These are phyloP conservation scores for Trichopria drosophilae DNA, from an alignment of 2,888 invertebrate genomes.

Conservation along the genomic window DNA sequence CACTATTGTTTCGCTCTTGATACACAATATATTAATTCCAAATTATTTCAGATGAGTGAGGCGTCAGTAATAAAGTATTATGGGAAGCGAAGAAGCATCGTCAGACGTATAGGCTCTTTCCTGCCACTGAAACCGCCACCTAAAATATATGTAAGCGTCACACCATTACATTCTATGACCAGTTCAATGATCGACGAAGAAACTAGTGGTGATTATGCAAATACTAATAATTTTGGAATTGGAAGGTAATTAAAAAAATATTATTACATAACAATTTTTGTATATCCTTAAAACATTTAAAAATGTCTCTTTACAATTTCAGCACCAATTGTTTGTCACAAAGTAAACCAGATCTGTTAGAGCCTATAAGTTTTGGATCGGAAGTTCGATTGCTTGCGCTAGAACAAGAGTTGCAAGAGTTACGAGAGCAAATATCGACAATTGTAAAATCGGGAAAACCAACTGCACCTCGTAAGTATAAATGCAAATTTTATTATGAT, in stretches of 20 bases:
- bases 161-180: constrained; percentile 56
- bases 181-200: constrained; percentile 56
- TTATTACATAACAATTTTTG: constrained; percentile 7
- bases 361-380: constrained; percentile 56
- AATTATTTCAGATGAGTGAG: too few species aligned
- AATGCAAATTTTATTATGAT: neutral
- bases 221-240: constrained; percentile 44
- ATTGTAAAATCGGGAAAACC: constrained; percentile 52
- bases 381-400: constrained; percentile 55
- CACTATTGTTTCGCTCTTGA: too few species aligned
- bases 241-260: constrained; percentile 37
- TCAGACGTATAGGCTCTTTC: constrained; percentile 54
- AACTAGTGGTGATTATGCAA: constrained; percentile 41
- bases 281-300: constrained; percentile 12
- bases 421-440: constrained; percentile 53
- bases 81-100: constrained; percentile 54
- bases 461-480: constrained; percentile 45
- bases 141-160: constrained; percentile 56
- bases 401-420: constrained; percentile 55
- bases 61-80: constrained; percentile 47
- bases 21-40: too few species aligned
- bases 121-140: constrained; percentile 54
- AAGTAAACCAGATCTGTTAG: constrained; percentile 54
- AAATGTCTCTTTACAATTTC: constrained; percentile 20
- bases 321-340: constrained; percentile 49